Conservation (phyloP, 2,888 invertebrate genomes). For the Choristoneura rosaceana region DNA sequence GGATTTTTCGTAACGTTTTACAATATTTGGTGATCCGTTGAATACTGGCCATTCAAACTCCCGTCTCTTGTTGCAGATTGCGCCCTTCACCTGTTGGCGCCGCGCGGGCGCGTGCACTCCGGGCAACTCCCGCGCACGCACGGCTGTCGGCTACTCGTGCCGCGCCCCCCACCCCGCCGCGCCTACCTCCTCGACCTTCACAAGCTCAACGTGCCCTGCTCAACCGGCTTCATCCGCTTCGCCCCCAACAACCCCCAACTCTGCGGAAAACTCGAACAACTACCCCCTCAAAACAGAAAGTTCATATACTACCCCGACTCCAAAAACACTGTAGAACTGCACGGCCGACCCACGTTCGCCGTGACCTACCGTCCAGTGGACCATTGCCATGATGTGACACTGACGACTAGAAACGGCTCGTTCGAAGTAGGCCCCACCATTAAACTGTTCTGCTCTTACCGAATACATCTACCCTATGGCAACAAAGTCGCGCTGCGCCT, state of each 20-base stretch:
- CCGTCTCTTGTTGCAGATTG: conserved; percentile 85
- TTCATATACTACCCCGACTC: conserved; percentile 83
- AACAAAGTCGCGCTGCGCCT: conserved; percentile 88
- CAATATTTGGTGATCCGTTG: no score
- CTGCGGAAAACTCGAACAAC: conserved; percentile 90
- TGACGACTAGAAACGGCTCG: conserved; percentile 87
- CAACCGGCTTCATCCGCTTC: conserved; percentile 86
- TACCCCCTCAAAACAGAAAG: conserved; percentile 84
- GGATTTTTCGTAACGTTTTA: no score
- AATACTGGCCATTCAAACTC: not conserved
- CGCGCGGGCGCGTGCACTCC: conserved; percentile 80
- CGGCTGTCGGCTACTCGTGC: conserved; percentile 85
- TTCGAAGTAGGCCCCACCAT: conserved; percentile 87
- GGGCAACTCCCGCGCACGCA: conserved; percentile 80
- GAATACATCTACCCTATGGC: conserved; percentile 89
- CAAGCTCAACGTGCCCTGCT: conserved; percentile 89
- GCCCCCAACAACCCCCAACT: conserved; percentile 79
- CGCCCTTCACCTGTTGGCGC: conserved; percentile 79
- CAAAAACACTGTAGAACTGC: conserved; percentile 83
- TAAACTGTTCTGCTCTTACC: conserved; percentile 88
- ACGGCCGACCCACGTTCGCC: conserved; percentile 88
- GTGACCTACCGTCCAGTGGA: conserved; percentile 88
- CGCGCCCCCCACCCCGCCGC: conserved; percentile 70
- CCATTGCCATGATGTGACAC: conserved; percentile 89
- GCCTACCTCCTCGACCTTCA: conserved; percentile 88